Percentiles rank a stretch among this genome's conserved stretches.
These are phyloP conservation scores for Enteromius treurensis DNA, from an alignment of 2,797 vertebrate species.

Conservation along the genomic window DNA sequence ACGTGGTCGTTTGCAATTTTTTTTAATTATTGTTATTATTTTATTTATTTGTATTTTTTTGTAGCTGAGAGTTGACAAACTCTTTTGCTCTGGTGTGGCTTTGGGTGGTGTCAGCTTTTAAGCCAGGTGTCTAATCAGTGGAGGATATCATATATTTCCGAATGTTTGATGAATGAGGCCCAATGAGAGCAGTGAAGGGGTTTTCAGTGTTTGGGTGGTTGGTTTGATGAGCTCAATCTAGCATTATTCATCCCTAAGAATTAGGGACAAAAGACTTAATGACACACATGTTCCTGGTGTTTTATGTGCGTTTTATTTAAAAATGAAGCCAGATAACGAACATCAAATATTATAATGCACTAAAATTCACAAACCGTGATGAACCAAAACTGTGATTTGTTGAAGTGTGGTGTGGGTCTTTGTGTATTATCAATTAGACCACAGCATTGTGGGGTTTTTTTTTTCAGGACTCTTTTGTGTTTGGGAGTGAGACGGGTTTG, in stretches of 20 bases:
- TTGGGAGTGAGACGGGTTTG: slow-evolving; percentile 48
- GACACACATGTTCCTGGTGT: background rate
- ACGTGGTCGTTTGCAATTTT: too few species aligned
- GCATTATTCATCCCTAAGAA: background rate
- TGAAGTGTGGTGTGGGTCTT: background rate
- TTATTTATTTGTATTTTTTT: too few species aligned
- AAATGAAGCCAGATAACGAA: background rate
- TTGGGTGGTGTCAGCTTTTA: too few species aligned
- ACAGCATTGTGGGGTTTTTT: background rate
- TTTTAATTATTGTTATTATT: too few species aligned
- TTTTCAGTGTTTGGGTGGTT: background rate
- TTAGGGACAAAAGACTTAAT: background rate
- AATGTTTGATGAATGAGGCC: too few species aligned
- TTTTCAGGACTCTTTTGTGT: slow-evolving; percentile 15
- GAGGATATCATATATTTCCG: too few species aligned
- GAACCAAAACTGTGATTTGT: background rate
- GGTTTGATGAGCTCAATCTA: background rate
- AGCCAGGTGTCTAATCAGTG: too few species aligned
- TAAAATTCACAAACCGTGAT: background rate
- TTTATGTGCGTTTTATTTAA: background rate
- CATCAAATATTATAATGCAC: background rate
- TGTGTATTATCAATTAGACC: background rate
- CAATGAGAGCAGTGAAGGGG: background rate
- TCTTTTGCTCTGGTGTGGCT: too few species aligned
- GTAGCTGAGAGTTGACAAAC: too few species aligned